These are phyloP conservation scores for Bombus confusus DNA, from an alignment of 1,140 invertebrate genomes.

Conservation along the genomic window DNA sequence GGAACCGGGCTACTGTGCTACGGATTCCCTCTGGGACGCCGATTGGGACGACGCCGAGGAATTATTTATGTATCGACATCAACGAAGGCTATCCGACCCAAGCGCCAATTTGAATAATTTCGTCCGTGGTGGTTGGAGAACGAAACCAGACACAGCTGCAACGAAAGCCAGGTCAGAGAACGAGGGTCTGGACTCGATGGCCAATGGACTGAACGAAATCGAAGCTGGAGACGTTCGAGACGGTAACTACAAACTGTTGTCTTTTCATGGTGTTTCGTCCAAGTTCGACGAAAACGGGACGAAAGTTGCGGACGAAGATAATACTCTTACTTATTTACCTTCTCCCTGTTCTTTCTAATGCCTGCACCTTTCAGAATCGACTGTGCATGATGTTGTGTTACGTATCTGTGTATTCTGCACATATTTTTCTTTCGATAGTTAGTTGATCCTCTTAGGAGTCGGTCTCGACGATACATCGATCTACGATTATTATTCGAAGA, in stretches of 20 bases:
- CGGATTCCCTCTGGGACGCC: constrained; percentile 91
- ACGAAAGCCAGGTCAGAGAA: constrained; percentile 94
- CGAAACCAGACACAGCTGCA: constrained; percentile 83
- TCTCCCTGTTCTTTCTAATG: constrained; percentile 20
- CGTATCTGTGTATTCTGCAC: constrained; percentile 44
- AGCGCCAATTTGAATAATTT: constrained; percentile 96
- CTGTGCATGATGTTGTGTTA: constrained; percentile 38
- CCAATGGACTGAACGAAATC: constrained; percentile 93
- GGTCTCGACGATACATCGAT: neutral
- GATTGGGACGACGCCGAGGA: constrained; percentile 95
- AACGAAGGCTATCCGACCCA: constrained; percentile 95
- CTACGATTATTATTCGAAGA: neutral
- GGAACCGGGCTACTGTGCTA: constrained; percentile 93
- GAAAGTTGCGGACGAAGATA: neutral
- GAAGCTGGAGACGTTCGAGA: constrained; percentile 96
- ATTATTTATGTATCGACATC: constrained; percentile 90
- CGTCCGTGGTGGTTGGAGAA: constrained; percentile 91
- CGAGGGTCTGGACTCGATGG: constrained; percentile 92
- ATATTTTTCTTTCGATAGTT: constrained; percentile 29
- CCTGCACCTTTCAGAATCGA: neutral
- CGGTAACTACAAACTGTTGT: constrained; percentile 85
- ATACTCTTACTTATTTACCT: neutral
- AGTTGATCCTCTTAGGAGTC: neutral
- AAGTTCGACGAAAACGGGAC: neutral
- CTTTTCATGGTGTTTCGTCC: neutral